These are phyloP conservation scores for Drosophila lacertosa DNA, from an alignment of 1,140 invertebrate species.

Conservation along the genomic window DNA sequence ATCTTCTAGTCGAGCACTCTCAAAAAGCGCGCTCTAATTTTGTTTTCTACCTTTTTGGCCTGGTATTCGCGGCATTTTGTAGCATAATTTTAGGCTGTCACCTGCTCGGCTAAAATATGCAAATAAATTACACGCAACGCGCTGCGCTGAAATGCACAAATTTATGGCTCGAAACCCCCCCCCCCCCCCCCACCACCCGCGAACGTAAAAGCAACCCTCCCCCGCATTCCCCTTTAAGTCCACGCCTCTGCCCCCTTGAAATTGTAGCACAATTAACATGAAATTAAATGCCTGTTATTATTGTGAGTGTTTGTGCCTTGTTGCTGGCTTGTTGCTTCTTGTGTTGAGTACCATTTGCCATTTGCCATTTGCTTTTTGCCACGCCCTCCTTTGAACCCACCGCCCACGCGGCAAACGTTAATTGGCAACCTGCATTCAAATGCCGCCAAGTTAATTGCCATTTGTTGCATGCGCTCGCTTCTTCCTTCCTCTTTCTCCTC, in stretches of 20 bases:
- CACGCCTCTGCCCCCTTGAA: background rate
- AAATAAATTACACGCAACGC: conserved; percentile 66
- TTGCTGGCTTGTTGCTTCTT: conserved; percentile 19
- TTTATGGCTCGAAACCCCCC: conserved; percentile 41
- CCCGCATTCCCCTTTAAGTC: background rate
- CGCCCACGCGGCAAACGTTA: background rate
- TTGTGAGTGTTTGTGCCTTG: conserved; percentile 36
- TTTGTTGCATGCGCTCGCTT: conserved; percentile 2
- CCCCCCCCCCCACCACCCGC: too few relatives aligned
- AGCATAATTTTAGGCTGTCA: conserved; percentile 77
- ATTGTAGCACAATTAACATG: conserved; percentile 71
- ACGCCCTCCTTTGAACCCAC: background rate
- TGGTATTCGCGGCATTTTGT: conserved; percentile 69
- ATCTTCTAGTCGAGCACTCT: background rate
- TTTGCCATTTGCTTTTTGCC: too few relatives aligned
- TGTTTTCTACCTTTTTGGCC: conserved; percentile 5
- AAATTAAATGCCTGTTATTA: conserved; percentile 75
- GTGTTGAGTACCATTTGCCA: conserved; percentile 13
- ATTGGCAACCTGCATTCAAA: conserved; percentile 21
- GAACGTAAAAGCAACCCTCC: background rate
- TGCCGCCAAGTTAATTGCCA: conserved; percentile 16
- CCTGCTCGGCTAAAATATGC: conserved; percentile 56
- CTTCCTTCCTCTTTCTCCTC: too few relatives aligned
- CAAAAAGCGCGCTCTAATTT: background rate
- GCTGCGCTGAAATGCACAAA: conserved; percentile 41